Conservation (phyloP, 2,797 vertebrate species). For the Cossypha caffra region DNA sequence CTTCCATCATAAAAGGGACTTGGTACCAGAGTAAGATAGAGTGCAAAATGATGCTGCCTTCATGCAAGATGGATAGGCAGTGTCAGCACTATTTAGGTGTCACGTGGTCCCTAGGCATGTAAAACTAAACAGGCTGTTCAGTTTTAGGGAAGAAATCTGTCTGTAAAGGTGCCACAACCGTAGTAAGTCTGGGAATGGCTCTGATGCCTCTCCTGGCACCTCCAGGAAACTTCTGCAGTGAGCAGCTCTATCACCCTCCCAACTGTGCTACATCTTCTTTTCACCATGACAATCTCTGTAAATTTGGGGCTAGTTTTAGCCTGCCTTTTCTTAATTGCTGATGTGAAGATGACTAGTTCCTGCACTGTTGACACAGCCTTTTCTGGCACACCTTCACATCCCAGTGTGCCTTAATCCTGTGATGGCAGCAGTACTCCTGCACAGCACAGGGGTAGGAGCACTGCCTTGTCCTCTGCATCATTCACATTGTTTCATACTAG, state of each 20-base stretch:
- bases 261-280: not conserved
- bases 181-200: not conserved
- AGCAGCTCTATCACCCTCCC: not conserved
- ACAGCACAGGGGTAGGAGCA: not conserved
- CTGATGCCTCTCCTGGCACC: not conserved
- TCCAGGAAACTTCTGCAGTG: not conserved
- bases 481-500: not conserved
- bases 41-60: not conserved
- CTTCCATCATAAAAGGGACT: not conserved
- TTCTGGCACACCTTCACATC: fast-evolving
- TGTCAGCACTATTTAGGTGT: not conserved
- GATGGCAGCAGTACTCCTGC: not conserved
- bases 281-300: not conserved
- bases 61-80: not conserved
- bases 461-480: not conserved
- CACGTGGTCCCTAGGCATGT: not conserved
- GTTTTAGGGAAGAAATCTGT: not conserved
- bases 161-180: not conserved
- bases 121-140: not conserved
- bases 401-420: not conserved
- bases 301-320: not conserved
- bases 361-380: not conserved
- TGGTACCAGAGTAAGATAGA: not conserved
- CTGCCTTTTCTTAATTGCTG: not conserved
- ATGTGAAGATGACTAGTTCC: not conserved